Conservation (phyloP, 1,140 invertebrate species). For the Drosophila varians region DNA sequence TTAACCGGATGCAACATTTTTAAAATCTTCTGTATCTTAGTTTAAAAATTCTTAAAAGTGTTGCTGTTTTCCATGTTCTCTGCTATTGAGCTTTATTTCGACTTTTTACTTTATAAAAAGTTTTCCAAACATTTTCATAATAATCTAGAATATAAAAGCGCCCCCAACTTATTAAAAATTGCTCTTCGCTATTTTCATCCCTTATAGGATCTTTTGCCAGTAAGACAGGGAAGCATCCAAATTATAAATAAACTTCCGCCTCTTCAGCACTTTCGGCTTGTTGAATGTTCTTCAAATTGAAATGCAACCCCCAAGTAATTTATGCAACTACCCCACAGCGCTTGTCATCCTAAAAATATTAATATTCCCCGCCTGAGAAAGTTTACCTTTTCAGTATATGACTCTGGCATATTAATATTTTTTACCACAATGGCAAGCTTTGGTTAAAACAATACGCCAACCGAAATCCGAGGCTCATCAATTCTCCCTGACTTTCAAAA, state of each 20-base stretch:
- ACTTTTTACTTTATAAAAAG: background rate
- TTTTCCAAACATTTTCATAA: background rate
- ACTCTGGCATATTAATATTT: background rate
- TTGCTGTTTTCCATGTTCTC: too few relatives aligned
- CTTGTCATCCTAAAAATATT: slow-evolving; percentile 31
- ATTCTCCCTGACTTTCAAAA: slow-evolving; percentile 25
- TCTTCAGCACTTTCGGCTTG: slow-evolving; percentile 22
- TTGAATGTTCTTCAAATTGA: slow-evolving; percentile 12
- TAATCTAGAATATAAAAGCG: background rate
- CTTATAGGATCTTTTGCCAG: slow-evolving; percentile 13
- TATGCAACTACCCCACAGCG: background rate
- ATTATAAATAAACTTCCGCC: slow-evolving; percentile 12
- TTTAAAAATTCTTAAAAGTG: too few relatives aligned
- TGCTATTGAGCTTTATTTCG: background rate
- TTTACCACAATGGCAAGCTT: background rate
- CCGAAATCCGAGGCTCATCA: slow-evolving; percentile 35
- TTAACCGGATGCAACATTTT: too few relatives aligned
- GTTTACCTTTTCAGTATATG: background rate
- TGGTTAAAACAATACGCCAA: slow-evolving; percentile 26
- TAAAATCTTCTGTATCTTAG: too few relatives aligned
- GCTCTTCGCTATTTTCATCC: slow-evolving; percentile 7
- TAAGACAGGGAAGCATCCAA: slow-evolving; percentile 8
- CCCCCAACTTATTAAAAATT: background rate
- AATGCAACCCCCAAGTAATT: slow-evolving; percentile 27
- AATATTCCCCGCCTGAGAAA: slow-evolving; percentile 14